Base-by-base conservation (phyloP, 2,113 vertebrate species). In the Tachysurus vachellii region DNA sequence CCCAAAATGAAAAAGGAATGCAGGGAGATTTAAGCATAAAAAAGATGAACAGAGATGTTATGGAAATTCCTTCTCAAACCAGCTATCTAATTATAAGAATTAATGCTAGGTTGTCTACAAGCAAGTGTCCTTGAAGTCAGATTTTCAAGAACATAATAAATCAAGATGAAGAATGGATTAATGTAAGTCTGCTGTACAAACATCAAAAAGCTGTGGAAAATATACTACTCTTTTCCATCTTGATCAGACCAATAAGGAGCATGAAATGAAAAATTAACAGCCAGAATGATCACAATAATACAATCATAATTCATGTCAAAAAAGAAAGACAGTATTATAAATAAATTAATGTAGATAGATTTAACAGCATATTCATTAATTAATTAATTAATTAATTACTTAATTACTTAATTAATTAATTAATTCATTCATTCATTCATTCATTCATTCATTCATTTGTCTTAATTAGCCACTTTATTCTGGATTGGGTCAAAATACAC, bases 121-220 rank as follows among this genome's bases (percentile, higher is more conserved):
- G 92, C 57, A 88, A 70, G 64, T 59, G 28, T 73, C 77, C 87
- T 82, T 73, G 71, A 47, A 86, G 76, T 82, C 59, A 64, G 44
- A 80, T 89, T 89, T 89, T 28, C 73, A 87, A 77, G 85, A 93
- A 92, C 86, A 92, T 83, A 62, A 90, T 91, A 79, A 82, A 70
- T 83, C 87, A 90, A 91, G 88, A 89, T 84, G 83, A 91, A 85
- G 64, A 89, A 87, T 80, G 64, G 53, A 76, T 88, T 93, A 92
- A 95, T 94, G 77, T 54, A 93, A 94, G 89, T 90, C 91, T 92
- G 90, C 88, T 93, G 94, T 89, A 84, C 70, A 71, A 62, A 85
- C 73, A 80, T 31, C 26, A 75, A 91, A 91, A 90, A 77, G 86
- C 85, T 16, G 84, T 91, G 91, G 91, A 93, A 92, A 94, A 92